Evolutionary conservation across 2,797 vertebrate species (phyloP), one percentile per base, ranked within the genome.

Genomic region (Cossypha caffra): DNA sequence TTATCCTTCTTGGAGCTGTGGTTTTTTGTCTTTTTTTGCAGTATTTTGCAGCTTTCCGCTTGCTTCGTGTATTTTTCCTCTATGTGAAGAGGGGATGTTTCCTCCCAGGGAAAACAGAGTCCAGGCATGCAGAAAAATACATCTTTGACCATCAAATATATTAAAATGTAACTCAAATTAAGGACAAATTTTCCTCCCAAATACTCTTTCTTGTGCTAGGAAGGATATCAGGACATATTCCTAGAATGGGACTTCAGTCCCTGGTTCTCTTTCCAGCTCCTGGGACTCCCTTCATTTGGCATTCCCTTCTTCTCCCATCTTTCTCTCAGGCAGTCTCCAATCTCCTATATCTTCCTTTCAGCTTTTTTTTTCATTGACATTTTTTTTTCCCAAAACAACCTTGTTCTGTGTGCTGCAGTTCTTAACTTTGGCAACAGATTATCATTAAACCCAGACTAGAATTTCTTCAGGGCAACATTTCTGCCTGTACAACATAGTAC

Each of bases 51-150:
- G 9, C 25, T 80, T 76, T 80, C 15, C 20, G 71, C 11, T 37
- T 85, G 4, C 3, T 64, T 57, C 42, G 19, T 4, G 0, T 33
- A 11, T 51, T 74, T 61, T 52, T 50, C 2, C 12, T 66, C 23
- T 33, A 0, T n/a, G 6, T 29, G 31, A 35, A 63, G 16, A 62
- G 64, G 33, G 7, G 9, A 19, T 0, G 1, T 59, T 61, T 47
- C 25, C 10, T 94, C 5, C 18, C 14, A 38, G 33, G 12, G 24
- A 74, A 90, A 31, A n/a, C 2, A 37, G 23, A 47, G 20, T 14
- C 15, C 31, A 57, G 47, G 16, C 4, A 57, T 3, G 1, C 47
- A 83, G 33, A 8, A 69, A 84, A 84, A 29, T 5, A 31, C 8
- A 11, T 14, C 17, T 73, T 86, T 69, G 77, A n/a, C 16, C 5